Evolutionary conservation across 1,140 invertebrate genomes (phyloP).

Genomic region (Drosophila watanabei): DNA sequence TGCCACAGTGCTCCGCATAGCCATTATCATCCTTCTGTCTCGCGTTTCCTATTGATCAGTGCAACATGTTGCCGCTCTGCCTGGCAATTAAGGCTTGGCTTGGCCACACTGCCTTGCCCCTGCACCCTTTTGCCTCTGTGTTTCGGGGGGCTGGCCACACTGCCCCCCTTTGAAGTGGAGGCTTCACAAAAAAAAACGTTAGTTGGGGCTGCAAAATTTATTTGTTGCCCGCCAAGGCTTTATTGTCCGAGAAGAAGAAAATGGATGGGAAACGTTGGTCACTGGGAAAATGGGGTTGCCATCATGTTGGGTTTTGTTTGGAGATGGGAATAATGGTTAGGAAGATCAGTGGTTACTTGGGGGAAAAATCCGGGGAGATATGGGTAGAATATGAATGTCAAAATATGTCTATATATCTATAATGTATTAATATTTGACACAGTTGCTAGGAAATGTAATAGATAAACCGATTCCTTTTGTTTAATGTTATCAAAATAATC

Average conservation of each 20-base stretch:
- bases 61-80: constrained; percentile 82
- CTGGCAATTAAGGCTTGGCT: constrained; percentile 81
- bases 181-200: constrained; percentile 14
- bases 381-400: background rate
- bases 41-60: constrained; percentile 75
- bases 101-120: constrained; percentile 20
- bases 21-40: constrained; percentile 53
- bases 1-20: constrained; percentile 43
- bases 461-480: too few relatives aligned
- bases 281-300: constrained; percentile 21
- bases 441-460: background rate
- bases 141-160: constrained; percentile 1
- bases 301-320: background rate
- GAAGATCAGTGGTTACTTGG: background rate
- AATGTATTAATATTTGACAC: background rate
- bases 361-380: background rate
- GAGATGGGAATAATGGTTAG: too few relatives aligned
- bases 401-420: background rate
- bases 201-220: constrained; percentile 63
- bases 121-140: background rate
- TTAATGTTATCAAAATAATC: too few relatives aligned
- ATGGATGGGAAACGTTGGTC: constrained; percentile 11
- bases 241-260: constrained; percentile 48
- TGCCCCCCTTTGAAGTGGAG: constrained; percentile 2
- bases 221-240: constrained; percentile 73